Evolutionary conservation across 2,797 vertebrate species (phyloP), one percentile per base, ranked within the genome.

Genomic region (Crenuchus spilurus): DNA sequence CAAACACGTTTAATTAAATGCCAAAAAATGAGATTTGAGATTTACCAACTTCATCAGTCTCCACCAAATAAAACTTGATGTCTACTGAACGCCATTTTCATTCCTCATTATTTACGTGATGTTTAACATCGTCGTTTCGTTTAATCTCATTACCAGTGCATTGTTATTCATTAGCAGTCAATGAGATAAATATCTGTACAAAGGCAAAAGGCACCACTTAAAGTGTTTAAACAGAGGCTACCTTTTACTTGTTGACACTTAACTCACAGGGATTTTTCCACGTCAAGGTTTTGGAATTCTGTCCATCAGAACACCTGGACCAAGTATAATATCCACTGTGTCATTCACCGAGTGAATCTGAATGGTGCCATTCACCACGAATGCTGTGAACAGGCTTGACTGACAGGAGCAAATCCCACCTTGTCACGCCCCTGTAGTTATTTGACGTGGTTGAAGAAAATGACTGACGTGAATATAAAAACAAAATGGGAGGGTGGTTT

Each of bases 391-490:
- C 60, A 31, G 42, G 13, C 18, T 51, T 68, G 46, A 75, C 8
- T 75, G 64, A 75, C 35, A 28, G 46, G 9, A 42, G 57, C 33
- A 62, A 75, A 69, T 75, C 57, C 72, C 55, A 68, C 13, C 13
- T 42, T 61, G 54, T 31, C 35, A 18, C 39, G 35, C 44, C 35
- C 64, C 65, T 52, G 20, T 44, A 31, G 55, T 52, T 62, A 37
- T 64, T 48, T 63, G 41, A 55, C 58, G 6, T 39, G 10, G 30
- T 22, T 70, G 57, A 57, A 35, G 28, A 54, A 57, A 76, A 76
- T 76, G 58, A 70, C 54, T 70, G 66, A 62, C 66, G 30, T 31
- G 26, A 54, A 75, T 70, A 22, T 76, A 8, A 63, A 55, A 63
- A 63, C 14, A 46, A 55, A 63, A 70, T 30, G 13, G 30, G 6